These are phyloP conservation scores for Cantharis rufa DNA, from an alignment of 2,888 invertebrate species.

Conservation along the genomic window DNA sequence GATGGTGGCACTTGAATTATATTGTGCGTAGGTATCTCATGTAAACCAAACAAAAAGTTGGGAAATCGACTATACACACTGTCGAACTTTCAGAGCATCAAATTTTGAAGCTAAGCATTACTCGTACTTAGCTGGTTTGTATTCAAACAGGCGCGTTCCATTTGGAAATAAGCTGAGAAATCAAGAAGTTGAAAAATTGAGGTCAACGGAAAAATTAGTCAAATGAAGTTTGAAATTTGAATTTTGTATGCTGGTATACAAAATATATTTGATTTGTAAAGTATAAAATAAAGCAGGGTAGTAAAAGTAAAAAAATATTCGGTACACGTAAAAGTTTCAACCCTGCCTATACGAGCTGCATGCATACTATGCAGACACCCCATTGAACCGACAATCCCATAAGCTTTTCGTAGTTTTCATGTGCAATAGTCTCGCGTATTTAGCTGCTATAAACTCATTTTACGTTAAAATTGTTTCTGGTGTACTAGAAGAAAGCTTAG, in stretches of 20 bases:
- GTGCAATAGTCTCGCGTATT: constrained; percentile 16
- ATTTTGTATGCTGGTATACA: not conserved
- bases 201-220: not conserved
- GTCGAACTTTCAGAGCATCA: not conserved
- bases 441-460: constrained; percentile 1
- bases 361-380: constrained; percentile 43
- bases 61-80: not conserved
- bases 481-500: constrained; percentile 24
- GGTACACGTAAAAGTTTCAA: constrained; percentile 45
- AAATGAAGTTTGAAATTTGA: not conserved
- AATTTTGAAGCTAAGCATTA: not conserved
- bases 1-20: constrained; percentile 1
- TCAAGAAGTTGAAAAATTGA: not conserved
- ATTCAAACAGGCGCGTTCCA: not conserved
- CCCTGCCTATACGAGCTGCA: constrained; percentile 36
- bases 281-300: constrained; percentile 18
- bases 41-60: not conserved
- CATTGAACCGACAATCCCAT: constrained; percentile 46
- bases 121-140: no score
- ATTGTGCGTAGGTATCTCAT: not conserved
- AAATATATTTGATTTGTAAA: constrained; percentile 13
- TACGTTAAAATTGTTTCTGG: constrained; percentile 14
- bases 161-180: not conserved
- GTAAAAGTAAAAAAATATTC: constrained; percentile 35
- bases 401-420: constrained; percentile 37